Evolutionary conservation across 2,797 vertebrate genomes (phyloP).

Genomic region (Pangasius larnaudii): DNA sequence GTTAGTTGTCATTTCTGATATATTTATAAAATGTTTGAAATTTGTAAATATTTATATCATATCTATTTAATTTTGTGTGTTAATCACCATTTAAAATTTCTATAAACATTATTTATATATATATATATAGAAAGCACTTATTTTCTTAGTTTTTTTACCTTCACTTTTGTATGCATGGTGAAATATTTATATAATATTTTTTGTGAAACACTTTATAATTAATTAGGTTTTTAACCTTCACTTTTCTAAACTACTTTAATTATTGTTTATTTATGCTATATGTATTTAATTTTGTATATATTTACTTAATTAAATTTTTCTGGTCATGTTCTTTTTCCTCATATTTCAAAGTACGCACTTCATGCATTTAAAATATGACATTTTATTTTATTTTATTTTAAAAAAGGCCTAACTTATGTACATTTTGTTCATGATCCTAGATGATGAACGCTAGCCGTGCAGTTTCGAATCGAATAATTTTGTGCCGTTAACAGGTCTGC

Average conservation of each 20-base stretch:
- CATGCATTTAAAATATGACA: not conserved
- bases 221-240: not conserved
- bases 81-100: not conserved
- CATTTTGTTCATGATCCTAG: not conserved
- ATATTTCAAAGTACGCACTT: not conserved
- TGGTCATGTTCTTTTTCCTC: not conserved
- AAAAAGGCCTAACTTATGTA: not conserved
- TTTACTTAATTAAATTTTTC: not conserved
- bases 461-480: not conserved
- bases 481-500: slow-evolving; percentile 81
- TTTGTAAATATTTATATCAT: not conserved
- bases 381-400: not conserved
- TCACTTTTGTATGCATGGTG: not conserved
- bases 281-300: not conserved
- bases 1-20: no score
- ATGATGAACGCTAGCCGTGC: not conserved
- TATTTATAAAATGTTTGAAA: no score
- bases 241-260: not conserved
- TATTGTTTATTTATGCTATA: not conserved
- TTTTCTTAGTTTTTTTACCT: not conserved
- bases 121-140: not conserved
- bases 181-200: not conserved
- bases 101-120: not conserved
- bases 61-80: not conserved
- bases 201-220: not conserved